These are phyloP conservation scores for Drosophila biarmipes DNA, from an alignment of 1,140 invertebrate genomes.

Conservation along the genomic window DNA sequence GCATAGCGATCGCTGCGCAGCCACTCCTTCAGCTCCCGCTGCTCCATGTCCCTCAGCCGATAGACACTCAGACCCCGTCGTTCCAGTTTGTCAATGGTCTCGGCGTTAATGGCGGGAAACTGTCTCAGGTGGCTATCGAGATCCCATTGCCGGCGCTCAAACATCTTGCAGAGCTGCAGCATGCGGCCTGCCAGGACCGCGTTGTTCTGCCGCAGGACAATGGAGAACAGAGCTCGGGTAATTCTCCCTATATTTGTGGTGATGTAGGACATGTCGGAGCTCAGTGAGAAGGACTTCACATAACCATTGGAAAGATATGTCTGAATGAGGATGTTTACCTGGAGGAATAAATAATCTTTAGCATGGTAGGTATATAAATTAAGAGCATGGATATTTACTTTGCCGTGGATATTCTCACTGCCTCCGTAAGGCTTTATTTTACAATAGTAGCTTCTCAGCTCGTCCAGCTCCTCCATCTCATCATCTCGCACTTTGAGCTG, in stretches of 20 bases:
- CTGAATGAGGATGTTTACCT: constrained; percentile 95
- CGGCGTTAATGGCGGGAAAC: constrained; percentile 91
- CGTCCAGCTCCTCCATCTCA: constrained; percentile 95
- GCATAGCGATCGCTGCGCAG: constrained; percentile 92
- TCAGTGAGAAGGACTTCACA: constrained; percentile 94
- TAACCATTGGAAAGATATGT: constrained; percentile 92
- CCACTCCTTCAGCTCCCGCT: constrained; percentile 92
- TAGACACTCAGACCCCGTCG: constrained; percentile 90
- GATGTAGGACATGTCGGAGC: constrained; percentile 97
- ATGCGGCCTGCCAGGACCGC: constrained; percentile 94
- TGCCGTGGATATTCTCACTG: constrained; percentile 95
- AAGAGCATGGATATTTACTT: constrained; percentile 87
- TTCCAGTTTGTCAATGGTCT: constrained; percentile 94
- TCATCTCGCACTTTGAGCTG: constrained; percentile 98
- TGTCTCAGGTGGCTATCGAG: constrained; percentile 94
- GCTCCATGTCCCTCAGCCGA: constrained; percentile 93
- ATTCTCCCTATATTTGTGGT: constrained; percentile 97
- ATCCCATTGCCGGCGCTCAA: constrained; percentile 95
- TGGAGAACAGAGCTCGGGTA: constrained; percentile 96
- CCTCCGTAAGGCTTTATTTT: constrained; percentile 91
- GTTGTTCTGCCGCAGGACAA: constrained; percentile 95
- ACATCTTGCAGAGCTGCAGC: constrained; percentile 93
- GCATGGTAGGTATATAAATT: no score
- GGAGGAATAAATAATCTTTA: background rate
- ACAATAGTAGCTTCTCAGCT: constrained; percentile 89